A percentile compares a stretch with the other conserved stretches of the same genome.
These are phyloP conservation scores for Moxostoma hubbsi DNA, from an alignment of 2,797 vertebrate species.

Conservation along the genomic window DNA sequence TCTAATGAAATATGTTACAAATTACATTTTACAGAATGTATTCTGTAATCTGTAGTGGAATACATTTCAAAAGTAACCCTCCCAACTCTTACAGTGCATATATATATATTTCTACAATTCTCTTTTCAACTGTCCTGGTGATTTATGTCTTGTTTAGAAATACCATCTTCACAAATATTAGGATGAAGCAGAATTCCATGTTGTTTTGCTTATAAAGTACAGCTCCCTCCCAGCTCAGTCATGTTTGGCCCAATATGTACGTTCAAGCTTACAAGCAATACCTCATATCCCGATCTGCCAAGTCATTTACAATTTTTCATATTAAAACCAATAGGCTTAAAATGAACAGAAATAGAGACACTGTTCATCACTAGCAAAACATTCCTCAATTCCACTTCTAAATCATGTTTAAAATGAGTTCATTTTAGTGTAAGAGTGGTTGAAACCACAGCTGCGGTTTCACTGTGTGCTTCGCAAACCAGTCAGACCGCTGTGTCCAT, in stretches of 20 bases:
- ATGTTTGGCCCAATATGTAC: neutral
- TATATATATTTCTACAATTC: neutral
- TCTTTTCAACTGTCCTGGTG: slow-evolving; percentile 6
- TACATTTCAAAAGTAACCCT: too few species aligned
- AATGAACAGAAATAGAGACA: slow-evolving; percentile 5
- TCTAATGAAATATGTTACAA: too few species aligned
- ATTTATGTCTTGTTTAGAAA: slow-evolving; percentile 8
- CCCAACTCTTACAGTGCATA: too few species aligned
- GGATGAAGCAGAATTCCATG: slow-evolving; percentile 35
- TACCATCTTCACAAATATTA: slow-evolving; percentile 19
- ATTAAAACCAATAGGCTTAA: neutral
- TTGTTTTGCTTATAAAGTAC: neutral
- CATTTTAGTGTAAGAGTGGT: slow-evolving; percentile 56
- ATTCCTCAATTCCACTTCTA: neutral
- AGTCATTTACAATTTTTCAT: slow-evolving; percentile 24
- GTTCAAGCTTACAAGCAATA: neutral
- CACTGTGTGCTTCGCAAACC: slow-evolving; percentile 62
- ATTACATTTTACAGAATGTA: too few species aligned
- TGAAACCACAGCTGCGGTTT: slow-evolving; percentile 63
- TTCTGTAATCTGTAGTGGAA: too few species aligned
- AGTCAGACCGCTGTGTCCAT: slow-evolving; percentile 65
- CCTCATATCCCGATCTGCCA: slow-evolving; percentile 3
- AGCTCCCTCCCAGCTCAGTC: neutral
- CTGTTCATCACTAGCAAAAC: slow-evolving; percentile 17
- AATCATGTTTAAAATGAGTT: slow-evolving; percentile 35